Conservation (phyloP, 30 jellyfish, hydroid and myxozoan genomes). For the Pelagia noctiluca region DNA sequence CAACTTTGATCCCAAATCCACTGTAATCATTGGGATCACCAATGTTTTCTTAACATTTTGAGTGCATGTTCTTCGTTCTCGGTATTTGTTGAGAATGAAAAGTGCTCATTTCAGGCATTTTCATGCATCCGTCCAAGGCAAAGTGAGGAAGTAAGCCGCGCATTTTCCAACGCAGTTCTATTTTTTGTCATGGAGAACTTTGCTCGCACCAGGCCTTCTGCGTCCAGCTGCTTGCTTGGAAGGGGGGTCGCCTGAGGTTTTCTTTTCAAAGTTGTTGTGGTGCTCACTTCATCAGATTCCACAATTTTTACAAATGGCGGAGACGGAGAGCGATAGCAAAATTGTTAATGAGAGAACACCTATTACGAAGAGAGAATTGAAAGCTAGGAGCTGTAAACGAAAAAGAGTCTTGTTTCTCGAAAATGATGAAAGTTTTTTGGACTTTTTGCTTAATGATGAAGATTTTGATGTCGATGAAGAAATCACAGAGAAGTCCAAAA, state of each 20-base stretch:
- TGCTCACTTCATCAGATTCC: neutral
- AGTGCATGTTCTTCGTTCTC: constrained; percentile 4
- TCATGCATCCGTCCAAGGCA: constrained; percentile 2
- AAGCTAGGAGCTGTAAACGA: no score
- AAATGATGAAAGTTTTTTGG: no score
- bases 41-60: neutral
- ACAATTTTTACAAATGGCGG: neutral
- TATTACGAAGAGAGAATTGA: no score
- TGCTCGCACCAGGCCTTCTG: constrained; percentile 8
- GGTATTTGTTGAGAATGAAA: neutral
- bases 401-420: no score
- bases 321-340: no score
- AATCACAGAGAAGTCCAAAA: no score
- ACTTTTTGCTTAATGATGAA: no score
- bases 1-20: constrained; percentile 5
- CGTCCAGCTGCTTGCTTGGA: constrained; percentile 3
- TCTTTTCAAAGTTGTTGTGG: neutral
- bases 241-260: constrained; percentile 11
- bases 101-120: constrained; percentile 1
- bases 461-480: no score
- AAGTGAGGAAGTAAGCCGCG: constrained; percentile 5
- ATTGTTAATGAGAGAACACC: no score
- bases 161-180: neutral
- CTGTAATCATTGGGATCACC: neutral
- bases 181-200: neutral